Evolutionary conservation across 2,888 invertebrate genomes (phyloP), one percentile per base, ranked within the genome.

Genomic region (Syritta pipiens): DNA sequence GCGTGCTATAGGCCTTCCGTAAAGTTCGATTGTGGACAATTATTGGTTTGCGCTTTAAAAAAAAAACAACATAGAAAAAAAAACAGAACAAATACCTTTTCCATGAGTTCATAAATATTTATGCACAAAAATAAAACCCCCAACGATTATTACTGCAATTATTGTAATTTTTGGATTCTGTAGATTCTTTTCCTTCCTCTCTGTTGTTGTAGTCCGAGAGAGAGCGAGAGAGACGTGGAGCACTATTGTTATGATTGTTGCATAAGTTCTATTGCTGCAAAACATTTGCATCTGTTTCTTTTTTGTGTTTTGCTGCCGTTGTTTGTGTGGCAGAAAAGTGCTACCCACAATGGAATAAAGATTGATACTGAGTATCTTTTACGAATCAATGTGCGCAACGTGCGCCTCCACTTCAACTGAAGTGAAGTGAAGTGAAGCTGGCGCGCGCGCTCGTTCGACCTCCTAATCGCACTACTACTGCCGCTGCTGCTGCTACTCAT

Each of bases 81-180:
- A 32, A 49, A n/a, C 46, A 49, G 59, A 65, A 67, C 67, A 62
- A 67, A 77, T 65, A 65, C 65, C 77, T 37, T 49, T 37, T 68
- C 22, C 51, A 68, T 74, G 62, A 79, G 72, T 74, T 79, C 79
- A 74, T 79, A 79, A 79, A 79, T 74, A 79, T 74, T 68, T 68
- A 57, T 79, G 74, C 44, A 74, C 10, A 19, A 55, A 37, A 53
- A 68, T 53, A 55, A 35, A 17, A 62, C 67, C 40, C 28, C 22
- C 62, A 68, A 57, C 67, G 60, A 68, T 74, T 74, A 74, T 79
- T 79, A 79, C 74, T 57, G 79, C 79, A 79, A 79, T 79, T 79
- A 79, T 79, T 79, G 74, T 79, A 79, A 79, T 79, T 79, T 72
- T 68, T 49, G 72, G 72, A 79, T 79, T 74, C 74, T 68, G 55